Conservation (phyloP, 2,888 invertebrate species). For the Andrena praecox region DNA sequence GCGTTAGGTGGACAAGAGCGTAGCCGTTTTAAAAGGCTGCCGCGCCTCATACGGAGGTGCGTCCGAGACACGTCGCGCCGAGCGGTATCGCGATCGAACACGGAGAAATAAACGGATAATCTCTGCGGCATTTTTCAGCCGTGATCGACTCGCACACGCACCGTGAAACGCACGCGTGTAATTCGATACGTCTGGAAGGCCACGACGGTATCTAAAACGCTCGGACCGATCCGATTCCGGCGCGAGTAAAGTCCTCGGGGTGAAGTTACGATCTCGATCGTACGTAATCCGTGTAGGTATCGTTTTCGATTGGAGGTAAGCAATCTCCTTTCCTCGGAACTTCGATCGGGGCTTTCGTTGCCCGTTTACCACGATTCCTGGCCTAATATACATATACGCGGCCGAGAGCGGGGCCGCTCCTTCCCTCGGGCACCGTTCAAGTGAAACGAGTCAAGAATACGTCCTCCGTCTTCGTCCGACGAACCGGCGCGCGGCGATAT, state of each 20-base stretch:
- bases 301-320: slow-evolving; percentile 63
- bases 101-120: slow-evolving; percentile 13
- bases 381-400: slow-evolving; percentile 37
- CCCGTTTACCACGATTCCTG: slow-evolving; percentile 41
- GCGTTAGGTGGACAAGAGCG: not conserved
- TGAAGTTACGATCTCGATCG: slow-evolving; percentile 68
- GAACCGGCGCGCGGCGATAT: not conserved
- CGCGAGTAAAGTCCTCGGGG: slow-evolving; percentile 71
- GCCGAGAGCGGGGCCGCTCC: slow-evolving; percentile 5
- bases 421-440: slow-evolving; percentile 23
- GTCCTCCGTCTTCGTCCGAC: slow-evolving; percentile 15
- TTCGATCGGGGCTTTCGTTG: slow-evolving; percentile 51
- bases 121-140: slow-evolving; percentile 7
- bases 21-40: not conserved
- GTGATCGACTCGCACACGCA: slow-evolving; percentile 1
- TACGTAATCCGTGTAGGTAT: slow-evolving; percentile 66
- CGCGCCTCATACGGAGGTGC: not conserved
- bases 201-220: slow-evolving; percentile 26
- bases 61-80: not conserved
- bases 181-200: slow-evolving; percentile 57
- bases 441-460: slow-evolving; percentile 55
- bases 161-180: slow-evolving; percentile 39
- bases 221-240: slow-evolving; percentile 60
- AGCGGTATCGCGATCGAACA: slow-evolving; percentile 2
- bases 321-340: slow-evolving; percentile 44